Percentiles rank a stretch among this genome's conserved stretches.
phyloP scores from a whole-genome alignment of 2,888 invertebrate genomes.

The Stegophylla sp. region DNA sequence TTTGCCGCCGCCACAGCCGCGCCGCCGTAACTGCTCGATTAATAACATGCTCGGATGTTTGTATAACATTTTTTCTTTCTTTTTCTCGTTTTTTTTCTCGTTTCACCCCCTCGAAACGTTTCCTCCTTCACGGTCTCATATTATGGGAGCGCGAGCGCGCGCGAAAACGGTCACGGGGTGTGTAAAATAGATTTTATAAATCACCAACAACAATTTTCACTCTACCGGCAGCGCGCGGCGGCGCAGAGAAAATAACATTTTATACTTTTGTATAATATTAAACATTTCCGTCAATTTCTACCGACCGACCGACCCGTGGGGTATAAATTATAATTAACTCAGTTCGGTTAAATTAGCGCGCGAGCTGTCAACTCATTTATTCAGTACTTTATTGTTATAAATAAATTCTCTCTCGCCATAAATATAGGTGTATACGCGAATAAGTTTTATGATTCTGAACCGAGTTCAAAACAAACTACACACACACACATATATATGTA shows the following conservation, averaged over 20 bases:
- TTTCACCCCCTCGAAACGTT: background rate
- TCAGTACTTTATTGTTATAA: background rate
- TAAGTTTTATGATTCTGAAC: no score
- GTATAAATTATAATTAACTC: constrained; percentile 20
- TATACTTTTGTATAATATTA: constrained; percentile 16
- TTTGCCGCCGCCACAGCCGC: constrained; percentile 3
- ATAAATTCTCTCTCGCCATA: background rate
- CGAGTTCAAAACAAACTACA: no score
- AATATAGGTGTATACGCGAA: no score
- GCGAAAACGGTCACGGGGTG: background rate
- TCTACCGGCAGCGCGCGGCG: background rate
- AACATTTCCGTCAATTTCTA: constrained; percentile 21
- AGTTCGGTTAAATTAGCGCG: background rate
- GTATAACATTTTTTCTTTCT: background rate
- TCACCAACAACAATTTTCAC: constrained; percentile 13
- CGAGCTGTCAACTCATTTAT: constrained; percentile 3
- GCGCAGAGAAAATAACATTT: constrained; percentile 29
- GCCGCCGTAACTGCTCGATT: constrained; percentile 37
- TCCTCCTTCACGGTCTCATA: constrained; percentile 16
- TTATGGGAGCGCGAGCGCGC: no score
- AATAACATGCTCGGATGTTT: constrained; percentile 29
- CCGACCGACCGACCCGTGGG: background rate
- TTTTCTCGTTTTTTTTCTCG: background rate
- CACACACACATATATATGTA: no score
- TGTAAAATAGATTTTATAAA: constrained; percentile 44